Base-by-base conservation (phyloP, 2,113 vertebrate genomes). In the Sinocyclocheilus anshuiensis region DNA sequence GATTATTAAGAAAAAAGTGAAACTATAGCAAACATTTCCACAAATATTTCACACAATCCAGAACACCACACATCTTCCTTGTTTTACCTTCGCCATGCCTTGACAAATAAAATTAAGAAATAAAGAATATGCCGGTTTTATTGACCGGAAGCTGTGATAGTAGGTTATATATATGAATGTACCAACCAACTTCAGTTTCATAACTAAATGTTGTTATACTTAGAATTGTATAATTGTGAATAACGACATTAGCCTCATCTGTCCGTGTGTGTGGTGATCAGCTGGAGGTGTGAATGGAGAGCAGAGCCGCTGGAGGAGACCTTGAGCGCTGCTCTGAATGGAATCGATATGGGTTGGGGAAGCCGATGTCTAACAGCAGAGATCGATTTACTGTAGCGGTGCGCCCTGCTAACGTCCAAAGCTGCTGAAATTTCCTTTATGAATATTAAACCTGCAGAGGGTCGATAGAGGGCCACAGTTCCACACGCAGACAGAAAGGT, bases 341-440 rank as follows among this genome's bases (percentile, higher is more conserved):
- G 88, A 90, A 93, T 95, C 91, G 85, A 94, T 95, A 89, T 10
- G 13, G 39, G 75, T 91, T 11, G 63, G 89, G 84, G 92, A 93
- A 91, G 90, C 90, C 93, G 87, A 93, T 94, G 91, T 90, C 89
- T 93, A 95, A 94, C 94, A 94, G 94, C 94, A 92, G 87, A 92
- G 94, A 95, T 94, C 80, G 94, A 95, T 95, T 95, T 92, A 95
- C 87, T 18, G 81, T 79, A 81, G 90, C 83, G 86, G 91, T 90
- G 84, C 74, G 88, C 87, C 69, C 90, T 90, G 80, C 81, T 86
- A 87, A 92, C 91, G 88, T 83, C 86, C 65, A 86, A 81, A 87
- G 88, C 90, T 91, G 93, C 93, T 93, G 93, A 93, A 94, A 95
- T 92, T 91, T 93, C 92, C 93, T 95, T 95, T 93, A 95, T 95